Evolutionary conservation across 2,888 invertebrate genomes (phyloP).

Genomic region (Rhagophthalmus giganteus): DNA sequence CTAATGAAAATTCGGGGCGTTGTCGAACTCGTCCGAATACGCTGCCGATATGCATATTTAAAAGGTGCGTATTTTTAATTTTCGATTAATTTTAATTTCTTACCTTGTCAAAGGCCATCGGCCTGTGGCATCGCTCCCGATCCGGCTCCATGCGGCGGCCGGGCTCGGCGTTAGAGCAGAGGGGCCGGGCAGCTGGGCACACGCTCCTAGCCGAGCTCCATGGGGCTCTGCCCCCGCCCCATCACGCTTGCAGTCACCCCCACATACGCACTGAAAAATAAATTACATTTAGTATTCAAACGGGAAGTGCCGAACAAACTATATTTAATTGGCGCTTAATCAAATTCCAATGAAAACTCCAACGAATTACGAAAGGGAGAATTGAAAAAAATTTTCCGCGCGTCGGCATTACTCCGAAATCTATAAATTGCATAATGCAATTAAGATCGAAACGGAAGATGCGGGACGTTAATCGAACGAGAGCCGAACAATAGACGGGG

Average conservation of each 20-base stretch:
- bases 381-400: background rate
- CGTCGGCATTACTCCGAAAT: too few species aligned
- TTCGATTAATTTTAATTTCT: too few species aligned
- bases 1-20: too few species aligned
- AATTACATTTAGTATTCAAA: slow-evolving; percentile 13
- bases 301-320: background rate
- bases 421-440: too few species aligned
- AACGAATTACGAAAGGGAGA: background rate
- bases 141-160: slow-evolving; percentile 50
- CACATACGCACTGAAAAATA: slow-evolving; percentile 66
- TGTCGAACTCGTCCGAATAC: too few species aligned
- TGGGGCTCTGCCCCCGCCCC: slow-evolving; percentile 79
- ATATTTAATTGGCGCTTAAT: background rate
- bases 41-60: too few species aligned
- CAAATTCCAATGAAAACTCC: background rate
- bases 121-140: slow-evolving; percentile 59
- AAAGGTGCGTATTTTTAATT: too few species aligned
- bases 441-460: too few species aligned
- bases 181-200: slow-evolving; percentile 71
- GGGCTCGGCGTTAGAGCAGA: slow-evolving; percentile 50
- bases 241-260: slow-evolving; percentile 78
- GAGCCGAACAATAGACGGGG: too few species aligned
- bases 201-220: slow-evolving; percentile 83
- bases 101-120: slow-evolving; percentile 77
- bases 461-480: too few species aligned